Evolutionary conservation across 2,888 invertebrate species (phyloP), one percentile per base, ranked within the genome.

Genomic region (Blastobasis lacticolella): DNA sequence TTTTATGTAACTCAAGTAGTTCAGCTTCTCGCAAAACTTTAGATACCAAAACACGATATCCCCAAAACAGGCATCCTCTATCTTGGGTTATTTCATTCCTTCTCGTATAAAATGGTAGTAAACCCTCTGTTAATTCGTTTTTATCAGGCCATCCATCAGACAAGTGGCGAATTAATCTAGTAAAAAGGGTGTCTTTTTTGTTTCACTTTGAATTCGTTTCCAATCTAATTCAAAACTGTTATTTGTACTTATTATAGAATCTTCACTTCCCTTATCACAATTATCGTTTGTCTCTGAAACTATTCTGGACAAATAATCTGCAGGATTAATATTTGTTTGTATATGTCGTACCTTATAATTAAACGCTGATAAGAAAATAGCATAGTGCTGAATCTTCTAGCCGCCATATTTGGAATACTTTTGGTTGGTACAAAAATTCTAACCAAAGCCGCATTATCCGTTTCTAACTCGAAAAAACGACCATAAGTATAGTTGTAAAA

Each of bases 401-500:
- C 68, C 7, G 71, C 65, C 64, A 71, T 66, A 50, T 62, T 58
- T 46, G 71, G 69, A 9, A 68, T 67, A 7, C 63, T 53, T 52
- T 68, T 68, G 8, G 55, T 64, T 0, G 66, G 66, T 3, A 62
- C 60, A 55, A 72, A 71, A 49, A 73, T 71, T 54, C 63, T 53
- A 0, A 55, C 56, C 37, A 66, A 45, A 2, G 64, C 63, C 38
- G 56, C 55, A 55, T 60, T 63, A 48, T 66, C 66, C 2, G 61
- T 62, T 55, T 66, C 59, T 5, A 62, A 37, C 49, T 60, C 60
- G 57, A 64, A 66, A 0, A 3, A 6, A 5, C 58, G 6, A 0
- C 66, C 62, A 58, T 58, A 66, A 6, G 47, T 42, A 48, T 54
- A 62, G 36, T 66, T 56, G 48, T 64, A 62, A 48, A 61, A 63